A percentile compares a stretch with the other conserved stretches of the same genome.
These are phyloP conservation scores for Tadarida brasiliensis DNA, from an alignment of 2,797 vertebrate genomes.

Conservation along the genomic window DNA sequence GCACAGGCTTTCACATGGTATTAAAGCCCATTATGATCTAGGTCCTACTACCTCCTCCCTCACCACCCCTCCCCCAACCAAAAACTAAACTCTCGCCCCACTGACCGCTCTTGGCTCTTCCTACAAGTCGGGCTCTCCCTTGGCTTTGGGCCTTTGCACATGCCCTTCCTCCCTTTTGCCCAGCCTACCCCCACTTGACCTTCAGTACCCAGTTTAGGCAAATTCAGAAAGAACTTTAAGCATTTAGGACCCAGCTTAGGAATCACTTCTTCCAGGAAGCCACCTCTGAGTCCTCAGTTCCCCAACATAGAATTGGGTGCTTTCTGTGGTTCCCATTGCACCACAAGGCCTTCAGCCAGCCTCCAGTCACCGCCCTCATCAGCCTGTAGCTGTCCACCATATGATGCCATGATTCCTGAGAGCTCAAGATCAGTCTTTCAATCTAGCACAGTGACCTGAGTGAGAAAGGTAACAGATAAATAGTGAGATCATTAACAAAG, in stretches of 20 bases:
- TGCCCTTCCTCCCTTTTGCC: neutral
- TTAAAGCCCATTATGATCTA: neutral
- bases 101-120: neutral
- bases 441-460: neutral
- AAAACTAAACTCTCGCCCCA: neutral
- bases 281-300: neutral
- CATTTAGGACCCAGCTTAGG: neutral
- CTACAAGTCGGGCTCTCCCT: neutral
- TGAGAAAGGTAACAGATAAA: neutral
- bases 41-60: neutral
- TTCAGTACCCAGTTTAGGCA: neutral
- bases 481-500: neutral
- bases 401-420: neutral
- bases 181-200: neutral
- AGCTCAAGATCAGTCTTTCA: neutral
- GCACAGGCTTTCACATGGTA: neutral
- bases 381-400: fast-evolving
- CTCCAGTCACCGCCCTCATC: neutral
- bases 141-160: neutral
- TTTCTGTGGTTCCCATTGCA: neutral
- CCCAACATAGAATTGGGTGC: neutral
- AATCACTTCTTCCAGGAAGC: neutral
- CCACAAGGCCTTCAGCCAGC: neutral
- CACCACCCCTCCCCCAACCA: neutral
- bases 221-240: too few relatives aligned